Evolutionary conservation across 2,888 invertebrate genomes (phyloP).

Genomic region (Drosophila mulleri): DNA sequence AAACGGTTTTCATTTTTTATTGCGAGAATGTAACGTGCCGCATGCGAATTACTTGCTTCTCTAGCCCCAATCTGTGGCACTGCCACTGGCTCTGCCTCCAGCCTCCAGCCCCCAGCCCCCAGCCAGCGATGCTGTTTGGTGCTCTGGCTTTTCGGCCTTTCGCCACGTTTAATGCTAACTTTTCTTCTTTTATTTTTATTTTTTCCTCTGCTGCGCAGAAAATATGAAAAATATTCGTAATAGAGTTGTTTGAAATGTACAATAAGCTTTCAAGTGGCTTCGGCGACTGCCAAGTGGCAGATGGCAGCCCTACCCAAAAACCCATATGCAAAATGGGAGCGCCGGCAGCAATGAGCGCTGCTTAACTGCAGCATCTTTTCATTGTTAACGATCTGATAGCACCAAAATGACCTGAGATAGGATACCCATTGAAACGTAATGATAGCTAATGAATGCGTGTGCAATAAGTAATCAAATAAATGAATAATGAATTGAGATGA

Average conservation of each 20-base stretch:
- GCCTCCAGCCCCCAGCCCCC: background rate
- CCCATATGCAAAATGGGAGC: constrained; percentile 33
- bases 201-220: constrained; percentile 52
- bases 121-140: background rate
- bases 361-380: constrained; percentile 55
- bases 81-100: constrained; percentile 13
- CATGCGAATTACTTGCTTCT: constrained; percentile 77
- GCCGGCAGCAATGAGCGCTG: constrained; percentile 32
- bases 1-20: constrained; percentile 78
- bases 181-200: constrained; percentile 14
- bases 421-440: constrained; percentile 10
- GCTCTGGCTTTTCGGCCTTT: constrained; percentile 56
- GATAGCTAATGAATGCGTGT: background rate
- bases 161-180: constrained; percentile 73
- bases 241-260: constrained; percentile 82
- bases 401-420: constrained; percentile 5
- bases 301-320: constrained; percentile 1
- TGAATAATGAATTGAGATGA: background rate
- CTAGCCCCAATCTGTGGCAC: constrained; percentile 36
- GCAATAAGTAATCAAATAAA: background rate
- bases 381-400: constrained; percentile 28
- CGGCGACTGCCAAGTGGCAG: constrained; percentile 48
- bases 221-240: constrained; percentile 82
- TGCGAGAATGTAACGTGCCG: constrained; percentile 78
- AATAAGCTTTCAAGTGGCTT: constrained; percentile 76